Evolutionary conservation across 2,888 invertebrate genomes (phyloP).

Genomic region (Drosophila buzzatii): DNA sequence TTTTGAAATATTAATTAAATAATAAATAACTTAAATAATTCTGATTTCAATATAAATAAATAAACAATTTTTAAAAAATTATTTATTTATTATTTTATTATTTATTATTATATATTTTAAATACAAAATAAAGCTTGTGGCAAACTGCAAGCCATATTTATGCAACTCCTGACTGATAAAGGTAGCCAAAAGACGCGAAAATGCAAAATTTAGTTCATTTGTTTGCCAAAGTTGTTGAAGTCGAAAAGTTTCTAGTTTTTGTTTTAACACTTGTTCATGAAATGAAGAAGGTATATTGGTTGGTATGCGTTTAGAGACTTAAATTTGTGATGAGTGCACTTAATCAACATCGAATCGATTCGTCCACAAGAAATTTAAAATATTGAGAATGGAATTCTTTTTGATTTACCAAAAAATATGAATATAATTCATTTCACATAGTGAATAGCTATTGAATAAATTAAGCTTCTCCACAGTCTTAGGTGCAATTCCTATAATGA

Average conservation of each 20-base stretch:
- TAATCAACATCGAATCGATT: background rate
- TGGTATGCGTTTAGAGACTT: background rate
- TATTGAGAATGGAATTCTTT: background rate
- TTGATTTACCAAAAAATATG: background rate
- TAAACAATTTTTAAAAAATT: too few species aligned
- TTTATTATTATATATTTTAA: too few species aligned
- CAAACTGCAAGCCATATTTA: background rate
- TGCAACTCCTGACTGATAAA: background rate
- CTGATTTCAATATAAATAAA: too few species aligned
- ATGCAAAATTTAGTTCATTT: conserved; percentile 68
- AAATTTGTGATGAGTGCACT: background rate
- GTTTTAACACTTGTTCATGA: conserved; percentile 3
- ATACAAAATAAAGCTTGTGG: background rate
- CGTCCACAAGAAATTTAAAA: background rate
- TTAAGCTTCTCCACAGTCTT: too few species aligned
- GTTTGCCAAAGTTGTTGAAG: conserved; percentile 53
- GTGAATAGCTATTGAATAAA: too few species aligned
- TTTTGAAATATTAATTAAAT: too few species aligned
- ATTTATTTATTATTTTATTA: too few species aligned
- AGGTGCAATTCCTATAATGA: too few species aligned
- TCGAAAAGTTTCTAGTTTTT: conserved; percentile 59
- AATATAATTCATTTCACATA: too few species aligned
- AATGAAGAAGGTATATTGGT: background rate
- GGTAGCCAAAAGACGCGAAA: conserved; percentile 35
- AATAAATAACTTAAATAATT: too few species aligned